A percentile compares a stretch with the other conserved stretches of the same genome.
Conservation (phyloP, 1,140 invertebrate species). For the Lamellibrachia luymesi region DNA sequence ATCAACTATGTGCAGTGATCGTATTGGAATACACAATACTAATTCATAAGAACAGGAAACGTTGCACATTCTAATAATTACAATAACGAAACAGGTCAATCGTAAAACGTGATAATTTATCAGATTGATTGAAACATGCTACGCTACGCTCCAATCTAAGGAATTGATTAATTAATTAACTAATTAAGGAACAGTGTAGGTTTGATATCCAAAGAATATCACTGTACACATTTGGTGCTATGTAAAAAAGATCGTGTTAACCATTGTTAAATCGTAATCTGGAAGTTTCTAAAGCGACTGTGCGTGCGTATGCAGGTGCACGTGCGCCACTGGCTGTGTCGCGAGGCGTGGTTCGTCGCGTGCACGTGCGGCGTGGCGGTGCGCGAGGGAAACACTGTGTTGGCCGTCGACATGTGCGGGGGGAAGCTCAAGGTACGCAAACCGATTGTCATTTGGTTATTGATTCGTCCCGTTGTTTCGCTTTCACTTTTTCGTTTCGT, state of each 20-base stretch:
- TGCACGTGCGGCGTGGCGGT: slow-evolving; percentile 35
- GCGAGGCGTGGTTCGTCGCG: slow-evolving; percentile 15
- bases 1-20: background rate
- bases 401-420: slow-evolving; percentile 34
- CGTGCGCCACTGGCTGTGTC: slow-evolving; percentile 13
- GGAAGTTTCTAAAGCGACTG: background rate
- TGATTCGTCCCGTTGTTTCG: background rate
- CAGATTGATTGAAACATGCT: too few relatives aligned
- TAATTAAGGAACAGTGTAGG: too few relatives aligned
- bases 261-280: too few relatives aligned
- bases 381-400: slow-evolving; percentile 31
- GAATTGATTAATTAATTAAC: too few relatives aligned
- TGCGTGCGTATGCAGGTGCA: slow-evolving; percentile 4
- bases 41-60: background rate
- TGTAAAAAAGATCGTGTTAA: too few relatives aligned
- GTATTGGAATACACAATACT: background rate
- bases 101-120: too few relatives aligned
- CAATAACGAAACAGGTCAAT: too few relatives aligned
- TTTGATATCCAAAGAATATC: too few relatives aligned
- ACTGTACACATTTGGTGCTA: too few relatives aligned
- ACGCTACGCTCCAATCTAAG: too few relatives aligned
- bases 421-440: background rate
- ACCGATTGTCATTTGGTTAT: background rate
- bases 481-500: background rate
- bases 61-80: too few relatives aligned